Evolutionary conservation across 2,888 invertebrate species (phyloP), one percentile per base, ranked within the genome.

Genomic region (Chaetogeoica ovagalla): DNA sequence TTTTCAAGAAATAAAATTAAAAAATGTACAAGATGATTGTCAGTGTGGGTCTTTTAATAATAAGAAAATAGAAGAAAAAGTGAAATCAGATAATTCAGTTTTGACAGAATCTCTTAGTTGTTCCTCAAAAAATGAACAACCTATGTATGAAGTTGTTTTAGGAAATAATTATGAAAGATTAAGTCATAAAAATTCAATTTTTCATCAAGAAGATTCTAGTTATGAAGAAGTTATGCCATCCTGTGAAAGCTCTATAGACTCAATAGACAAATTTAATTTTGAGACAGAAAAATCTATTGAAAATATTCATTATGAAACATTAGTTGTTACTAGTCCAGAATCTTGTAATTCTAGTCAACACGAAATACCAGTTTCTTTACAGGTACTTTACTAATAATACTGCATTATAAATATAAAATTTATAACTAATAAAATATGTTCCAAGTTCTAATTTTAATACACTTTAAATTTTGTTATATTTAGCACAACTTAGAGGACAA

Each of bases 1-100:
- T 77, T 83, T 82, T 75, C 82, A 82, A 82, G 83, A 82, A 71
- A 79, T 79, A 15, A 79, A 79, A 71, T 37, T 52, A 11, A 52
- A 39, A 55, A 77, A 69, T 77, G 5, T 68, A 30, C 59, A 15
- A 60, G 62, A 77, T 52, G 37, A 69, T 62, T 21, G 17, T 19
- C 62, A 17, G 11, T 21, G 23, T 62, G 69, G 62, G 52, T 77
- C 69, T 62, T 39, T 60, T 69, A 37, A 21, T 11, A 69, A 62
- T 13, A 70, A 70, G 9, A 52, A 9, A 21, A 37, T 69, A n/a
- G 52, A 62, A 60, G 37, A 77, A n/a, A 69, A 62, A 70, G 37
- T 37, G 7, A 77, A 77, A 62, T 77, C 69, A 8, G 62, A 77
- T 55, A 52, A 37, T 69, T 77, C 77, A 39, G 52, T 77, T 60